Evolutionary conservation across 2,113 vertebrate species (phyloP), one percentile per base, ranked within the genome.

Genomic region (Malurus melanocephalus): DNA sequence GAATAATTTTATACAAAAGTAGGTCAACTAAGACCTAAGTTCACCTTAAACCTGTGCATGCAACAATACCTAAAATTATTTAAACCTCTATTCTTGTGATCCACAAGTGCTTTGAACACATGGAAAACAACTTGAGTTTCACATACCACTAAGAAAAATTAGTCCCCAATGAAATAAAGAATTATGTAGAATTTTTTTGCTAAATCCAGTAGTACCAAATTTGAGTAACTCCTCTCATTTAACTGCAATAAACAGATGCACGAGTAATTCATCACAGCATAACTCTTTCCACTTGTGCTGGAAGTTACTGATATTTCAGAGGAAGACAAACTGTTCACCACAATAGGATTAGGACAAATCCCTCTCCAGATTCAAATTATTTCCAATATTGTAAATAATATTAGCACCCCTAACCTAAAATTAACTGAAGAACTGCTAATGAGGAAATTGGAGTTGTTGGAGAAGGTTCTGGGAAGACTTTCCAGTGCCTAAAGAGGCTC

Each of bases 401-500:
- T 40, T 43, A 56, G 24, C 13, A 40, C 4, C 10, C 12, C 13
- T 35, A 30, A 71, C 10, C 7, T 46, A 43, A 72, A 62, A 17
- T 43, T 26, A 49, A 40, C 18, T 20, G 13, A 76, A 79, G 24
- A 83, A 32, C 33, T 57, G 21, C 21, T 28, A 13, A 48, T 1
- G 0, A 22, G 45, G 15, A 28, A 74, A 28, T 3, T 80, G 28
- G 24, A 15, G 11, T 6, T 15, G 16, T 3, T 52, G 68, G 46
- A 60, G 46, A 67, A 87, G 33, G 19, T 14, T 67, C 28, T 40
- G 14, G 10, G 21, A 48, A 74, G 17, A 61, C 6, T 17, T 32
- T 27, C 1, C 21, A 75, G 33, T 2, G 8, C 23, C 45, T 59
- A 0, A 0, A n/a, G n/a, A n/a, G 21, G n/a, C 20, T 60, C n/a